phyloP scores from a whole-genome alignment of 2,888 invertebrate species.

The Hoplodrina ambigua region DNA sequence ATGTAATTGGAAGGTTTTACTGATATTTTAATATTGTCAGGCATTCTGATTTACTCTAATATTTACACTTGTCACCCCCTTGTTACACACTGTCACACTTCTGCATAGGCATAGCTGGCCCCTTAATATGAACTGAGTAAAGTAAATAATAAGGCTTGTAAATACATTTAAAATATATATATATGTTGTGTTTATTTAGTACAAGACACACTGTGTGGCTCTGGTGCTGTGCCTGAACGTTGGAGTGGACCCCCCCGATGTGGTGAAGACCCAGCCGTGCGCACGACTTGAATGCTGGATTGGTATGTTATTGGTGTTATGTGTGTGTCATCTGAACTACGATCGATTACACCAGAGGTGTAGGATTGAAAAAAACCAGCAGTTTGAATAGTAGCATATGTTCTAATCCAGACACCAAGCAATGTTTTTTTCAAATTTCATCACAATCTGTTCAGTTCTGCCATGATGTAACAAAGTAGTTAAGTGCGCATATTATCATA shows the following conservation, averaged over 20 bases:
- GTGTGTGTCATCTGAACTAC: conserved; percentile 4
- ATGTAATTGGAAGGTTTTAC: too few relatives aligned
- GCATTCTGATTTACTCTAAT: too few relatives aligned
- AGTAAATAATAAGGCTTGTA: background rate
- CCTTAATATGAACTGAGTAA: background rate
- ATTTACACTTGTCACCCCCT: too few relatives aligned
- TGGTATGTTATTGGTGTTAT: conserved; percentile 92
- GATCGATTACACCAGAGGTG: too few relatives aligned
- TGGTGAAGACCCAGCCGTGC: conserved; percentile 99
- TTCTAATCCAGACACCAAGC: background rate
- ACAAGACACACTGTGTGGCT: conserved; percentile 99
- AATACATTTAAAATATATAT: too few relatives aligned
- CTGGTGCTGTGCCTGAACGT: conserved; percentile 99
- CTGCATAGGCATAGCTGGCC: too few relatives aligned
- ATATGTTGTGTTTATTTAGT: conserved; percentile 87
- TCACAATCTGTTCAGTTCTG: background rate
- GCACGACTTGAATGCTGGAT: conserved; percentile 99
- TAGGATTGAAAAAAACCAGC: too few relatives aligned
- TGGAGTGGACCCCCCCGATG: conserved; percentile 99
- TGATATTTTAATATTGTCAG: too few relatives aligned
- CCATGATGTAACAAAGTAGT: too few relatives aligned
- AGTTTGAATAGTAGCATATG: too few relatives aligned
- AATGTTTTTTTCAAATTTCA: background rate
- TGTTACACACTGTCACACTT: too few relatives aligned
- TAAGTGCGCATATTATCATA: background rate